Conservation (phyloP, 2,888 invertebrate genomes). For the Platypus cylindrus region DNA sequence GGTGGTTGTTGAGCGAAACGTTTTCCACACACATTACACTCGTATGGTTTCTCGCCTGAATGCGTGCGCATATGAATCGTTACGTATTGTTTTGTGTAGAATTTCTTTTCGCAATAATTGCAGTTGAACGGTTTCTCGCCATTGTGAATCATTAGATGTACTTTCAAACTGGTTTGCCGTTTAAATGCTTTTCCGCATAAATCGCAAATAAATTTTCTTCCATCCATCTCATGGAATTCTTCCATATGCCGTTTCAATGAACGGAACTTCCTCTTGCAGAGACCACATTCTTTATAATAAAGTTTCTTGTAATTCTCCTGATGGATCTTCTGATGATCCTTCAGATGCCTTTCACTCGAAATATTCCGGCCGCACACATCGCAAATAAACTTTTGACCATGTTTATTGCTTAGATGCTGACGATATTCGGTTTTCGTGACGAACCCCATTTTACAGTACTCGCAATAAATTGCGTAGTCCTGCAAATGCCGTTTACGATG, state of each 20-base stretch:
- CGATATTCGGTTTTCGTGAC: constrained; percentile 16
- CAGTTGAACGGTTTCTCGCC: constrained; percentile 30
- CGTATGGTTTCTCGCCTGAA: constrained; percentile 26
- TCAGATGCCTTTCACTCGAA: constrained; percentile 12
- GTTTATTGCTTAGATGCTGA: constrained; percentile 13
- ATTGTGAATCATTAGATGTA: constrained; percentile 20
- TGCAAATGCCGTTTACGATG: constrained; percentile 8
- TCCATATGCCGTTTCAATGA: constrained; percentile 14
- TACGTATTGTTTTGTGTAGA: constrained; percentile 24
- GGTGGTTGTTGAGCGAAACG: constrained; percentile 16
- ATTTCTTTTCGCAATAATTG: constrained; percentile 21
- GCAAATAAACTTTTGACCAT: constrained; percentile 12
- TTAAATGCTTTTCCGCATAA: constrained; percentile 43
- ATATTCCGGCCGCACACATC: constrained; percentile 12
- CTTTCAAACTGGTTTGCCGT: constrained; percentile 20
- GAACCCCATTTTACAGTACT: constrained; percentile 26
- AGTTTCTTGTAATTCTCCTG: constrained; percentile 10
- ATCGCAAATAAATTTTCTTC: constrained; percentile 32
- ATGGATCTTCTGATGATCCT: constrained; percentile 10
- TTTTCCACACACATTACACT: constrained; percentile 29
- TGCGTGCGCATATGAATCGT: constrained; percentile 35
- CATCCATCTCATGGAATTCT: constrained; percentile 15
- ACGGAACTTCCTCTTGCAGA: constrained; percentile 14
- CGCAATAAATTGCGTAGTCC: constrained; percentile 18
- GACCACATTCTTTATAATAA: constrained; percentile 12